Conservation (phyloP, 2,797 vertebrate genomes). For the Neosilurus mollespiculum region DNA sequence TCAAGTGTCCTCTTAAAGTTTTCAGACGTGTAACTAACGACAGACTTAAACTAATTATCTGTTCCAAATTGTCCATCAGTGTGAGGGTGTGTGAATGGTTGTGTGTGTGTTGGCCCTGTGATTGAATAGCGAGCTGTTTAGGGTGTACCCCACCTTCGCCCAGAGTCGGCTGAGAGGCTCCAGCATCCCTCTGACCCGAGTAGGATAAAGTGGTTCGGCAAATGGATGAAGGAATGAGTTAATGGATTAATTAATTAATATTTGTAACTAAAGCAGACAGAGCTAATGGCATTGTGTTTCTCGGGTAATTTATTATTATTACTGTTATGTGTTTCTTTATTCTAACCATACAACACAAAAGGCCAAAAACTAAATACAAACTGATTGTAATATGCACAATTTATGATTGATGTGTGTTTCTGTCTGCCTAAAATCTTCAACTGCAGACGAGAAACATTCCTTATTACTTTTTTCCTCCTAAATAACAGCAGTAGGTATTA, state of each 20-base stretch:
- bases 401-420: slow-evolving; percentile 5
- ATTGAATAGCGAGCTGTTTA: too few species aligned
- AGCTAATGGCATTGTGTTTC: not conserved
- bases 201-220: too few species aligned
- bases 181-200: too few species aligned
- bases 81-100: too few species aligned
- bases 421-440: slow-evolving; percentile 12
- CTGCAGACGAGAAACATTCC: slow-evolving; percentile 46
- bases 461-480: slow-evolving; percentile 52
- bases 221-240: too few species aligned
- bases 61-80: too few species aligned
- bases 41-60: too few species aligned
- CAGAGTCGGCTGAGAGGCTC: too few species aligned
- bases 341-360: not conserved
- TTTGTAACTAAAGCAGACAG: not conserved
- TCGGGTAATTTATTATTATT: not conserved
- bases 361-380: not conserved
- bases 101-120: too few species aligned
- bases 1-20: too few species aligned
- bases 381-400: not conserved
- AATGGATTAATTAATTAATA: not conserved
- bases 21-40: too few species aligned
- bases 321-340: not conserved
- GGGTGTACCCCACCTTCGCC: too few species aligned
- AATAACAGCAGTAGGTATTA: slow-evolving; percentile 56